Base-by-base conservation (phyloP, 2,888 invertebrate genomes). In the Orthonychiurus folsomi region DNA sequence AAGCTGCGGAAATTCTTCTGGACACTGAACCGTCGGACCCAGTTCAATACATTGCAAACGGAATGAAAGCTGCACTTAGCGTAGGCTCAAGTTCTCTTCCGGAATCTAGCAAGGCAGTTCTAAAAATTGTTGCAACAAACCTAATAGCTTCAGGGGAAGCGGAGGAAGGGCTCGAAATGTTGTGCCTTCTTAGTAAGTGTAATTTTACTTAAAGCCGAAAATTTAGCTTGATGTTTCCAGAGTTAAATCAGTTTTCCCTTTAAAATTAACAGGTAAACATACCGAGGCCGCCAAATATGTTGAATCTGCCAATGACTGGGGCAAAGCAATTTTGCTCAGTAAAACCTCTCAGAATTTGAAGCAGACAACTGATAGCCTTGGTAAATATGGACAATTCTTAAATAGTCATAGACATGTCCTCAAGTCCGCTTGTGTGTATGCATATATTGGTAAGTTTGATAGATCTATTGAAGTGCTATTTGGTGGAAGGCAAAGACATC, bases 51-150 rank as follows among this genome's bases (percentile, higher is more conserved):
- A 69, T 71, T 24, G 52, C 66, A 15, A 70, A 72, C 58, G 72
- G 72, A 60, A 58, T 72, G 50, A 72, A 72, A 62, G 72, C 72
- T 9, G 66, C 69, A 23, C 58, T 72, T 26, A 62, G 69, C 21
- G 70, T 71, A 0, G 69, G 69, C 9, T 67, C 68, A n/a, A 57
- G 50, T n/a, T 65, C 61, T 28, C 61, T 72, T 52, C 72, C 72
- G 12, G 72, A 72, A 26, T 62, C 69, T 23, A 67, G 67, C 0
- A 72, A 72, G 54, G 72, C 72, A 21, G 70, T 72, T 18, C 63
- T 72, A 12, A 72, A 72, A 63, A 69, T 72, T 24, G 68, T 67
- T 18, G 70, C 70, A 1, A 70, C 70, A 15, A 72, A 72, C 55
- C 59, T 72, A 12, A 68, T 72, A 23, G 70, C 70, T 1, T 69